These are phyloP conservation scores for Sebastes diploproa DNA, from an alignment of 2,797 vertebrate genomes.

Conservation along the genomic window DNA sequence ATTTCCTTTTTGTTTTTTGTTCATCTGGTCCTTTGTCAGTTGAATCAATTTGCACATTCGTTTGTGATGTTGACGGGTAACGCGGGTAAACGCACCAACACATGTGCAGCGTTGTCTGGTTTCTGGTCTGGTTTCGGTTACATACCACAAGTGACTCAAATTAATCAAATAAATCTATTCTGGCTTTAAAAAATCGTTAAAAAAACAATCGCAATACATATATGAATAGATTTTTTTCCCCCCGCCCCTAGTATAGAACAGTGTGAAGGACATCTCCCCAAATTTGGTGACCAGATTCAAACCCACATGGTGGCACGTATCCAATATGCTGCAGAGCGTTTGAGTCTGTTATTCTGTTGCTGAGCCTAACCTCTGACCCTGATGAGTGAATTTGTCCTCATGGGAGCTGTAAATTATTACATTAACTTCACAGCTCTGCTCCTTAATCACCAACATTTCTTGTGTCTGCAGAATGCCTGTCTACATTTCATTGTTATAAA, in stretches of 20 bases:
- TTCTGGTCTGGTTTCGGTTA: too few species aligned
- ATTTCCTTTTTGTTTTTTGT: too few species aligned
- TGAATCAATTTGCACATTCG: too few species aligned
- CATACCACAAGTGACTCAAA: too few species aligned
- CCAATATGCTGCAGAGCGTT: not conserved
- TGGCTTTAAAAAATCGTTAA: too few species aligned
- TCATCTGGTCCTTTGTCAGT: too few species aligned
- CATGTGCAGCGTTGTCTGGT: too few species aligned
- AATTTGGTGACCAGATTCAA: conserved; percentile 8
- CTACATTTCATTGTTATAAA: not conserved
- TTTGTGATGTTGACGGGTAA: too few species aligned
- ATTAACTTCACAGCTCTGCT: not conserved
- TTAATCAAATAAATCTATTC: too few species aligned
- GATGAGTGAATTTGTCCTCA: not conserved
- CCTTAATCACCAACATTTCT: not conserved
- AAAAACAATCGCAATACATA: too few species aligned
- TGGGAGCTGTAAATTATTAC: not conserved
- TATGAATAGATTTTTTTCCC: too few species aligned
- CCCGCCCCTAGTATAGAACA: not conserved
- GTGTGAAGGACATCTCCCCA: not conserved
- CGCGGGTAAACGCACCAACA: too few species aligned
- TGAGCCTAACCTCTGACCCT: conserved; percentile 1
- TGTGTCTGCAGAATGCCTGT: not conserved
- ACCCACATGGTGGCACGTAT: not conserved
- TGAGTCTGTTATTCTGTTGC: not conserved